These are phyloP conservation scores for Pomatorhinus ruficollis DNA, from an alignment of 2,113 vertebrate genomes.

Conservation along the genomic window DNA sequence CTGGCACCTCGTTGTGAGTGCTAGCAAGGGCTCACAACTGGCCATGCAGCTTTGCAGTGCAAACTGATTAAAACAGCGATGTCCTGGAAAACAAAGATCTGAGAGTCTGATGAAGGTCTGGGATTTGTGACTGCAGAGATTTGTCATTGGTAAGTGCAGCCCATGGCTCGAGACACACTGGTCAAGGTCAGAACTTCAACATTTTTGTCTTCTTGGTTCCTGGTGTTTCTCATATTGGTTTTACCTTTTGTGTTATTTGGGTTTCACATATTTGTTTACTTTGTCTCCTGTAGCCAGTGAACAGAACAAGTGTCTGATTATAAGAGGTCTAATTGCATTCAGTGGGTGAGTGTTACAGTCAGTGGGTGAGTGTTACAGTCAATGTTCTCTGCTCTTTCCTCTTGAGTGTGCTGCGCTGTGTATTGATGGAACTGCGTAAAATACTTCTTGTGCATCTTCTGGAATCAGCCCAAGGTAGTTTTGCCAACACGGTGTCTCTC, in stretches of 20 bases:
- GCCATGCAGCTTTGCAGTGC: not conserved
- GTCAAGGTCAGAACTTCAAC: not conserved
- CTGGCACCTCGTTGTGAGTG: not conserved
- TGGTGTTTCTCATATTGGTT: not conserved
- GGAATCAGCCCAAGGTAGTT: not conserved
- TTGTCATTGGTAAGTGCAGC: not conserved
- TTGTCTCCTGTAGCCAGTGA: not conserved
- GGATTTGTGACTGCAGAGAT: not conserved
- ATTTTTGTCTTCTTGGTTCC: not conserved
- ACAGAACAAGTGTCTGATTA: not conserved
- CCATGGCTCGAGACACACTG: rapidly evolving
- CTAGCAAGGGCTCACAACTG: not conserved
- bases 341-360: not conserved
- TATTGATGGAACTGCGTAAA: not conserved
- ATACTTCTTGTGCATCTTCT: not conserved
- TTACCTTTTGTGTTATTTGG: not conserved
- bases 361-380: not conserved
- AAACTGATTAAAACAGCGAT: not conserved
- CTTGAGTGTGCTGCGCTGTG: not conserved
- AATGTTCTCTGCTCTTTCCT: not conserved
- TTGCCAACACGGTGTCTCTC: not conserved
- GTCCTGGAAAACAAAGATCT: not conserved
- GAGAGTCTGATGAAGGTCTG: not conserved
- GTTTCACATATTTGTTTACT: not conserved
- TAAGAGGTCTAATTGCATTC: not conserved